Base-by-base conservation (phyloP, 1,140 invertebrate species). In the Idris sp. region DNA sequence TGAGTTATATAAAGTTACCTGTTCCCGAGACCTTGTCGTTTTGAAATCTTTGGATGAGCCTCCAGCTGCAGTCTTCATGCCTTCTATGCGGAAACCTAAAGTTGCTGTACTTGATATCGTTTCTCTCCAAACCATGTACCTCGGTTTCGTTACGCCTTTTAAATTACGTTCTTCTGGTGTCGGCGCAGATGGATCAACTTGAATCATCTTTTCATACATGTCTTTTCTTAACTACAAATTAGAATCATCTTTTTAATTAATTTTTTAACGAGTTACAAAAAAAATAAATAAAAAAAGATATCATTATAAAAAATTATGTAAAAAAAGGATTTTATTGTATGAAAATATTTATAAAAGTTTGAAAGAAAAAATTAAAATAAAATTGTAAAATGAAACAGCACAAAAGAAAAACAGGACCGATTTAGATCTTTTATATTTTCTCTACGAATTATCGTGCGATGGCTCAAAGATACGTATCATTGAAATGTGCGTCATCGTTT, bases 131-230 rank as follows among this genome's bases (percentile, higher is more conserved):
- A 97, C 94, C 97, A 98, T 98, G 83, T 98, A 99, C 40, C 97
- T 89, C 0, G 96, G 96, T 86, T 98, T 98, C 0, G 96, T 98
- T 0, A 99, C 95, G 15, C 95, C 97, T 87, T 95, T 94, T 58
- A 95, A 87, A 49, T 91, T 88, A 72, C 96, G 92, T 86, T 98
- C 97, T 83, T 98, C 96, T 49, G 93, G 92, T 8, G 93, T 97
- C 5, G 97, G 97, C 3, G 97, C 97, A 65, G 89, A 89, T 13
- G 93, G 91, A 82, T 98, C 97, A 46, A 98, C 95, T 83, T 97
- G 95, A 56, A 97, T 93, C 97, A 99, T 99, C 89, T 99, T 98
- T 74, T 98, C 95, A 85, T 98, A 99, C 94, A 99, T 97, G 86
- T 99, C 97, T 61, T 85, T 84, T 9, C 82, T 67, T 14, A 86